Percentiles rank a stretch among this genome's conserved stretches.
Conservation (phyloP, 2,113 vertebrate genomes). For the Hipposideros armiger region DNA sequence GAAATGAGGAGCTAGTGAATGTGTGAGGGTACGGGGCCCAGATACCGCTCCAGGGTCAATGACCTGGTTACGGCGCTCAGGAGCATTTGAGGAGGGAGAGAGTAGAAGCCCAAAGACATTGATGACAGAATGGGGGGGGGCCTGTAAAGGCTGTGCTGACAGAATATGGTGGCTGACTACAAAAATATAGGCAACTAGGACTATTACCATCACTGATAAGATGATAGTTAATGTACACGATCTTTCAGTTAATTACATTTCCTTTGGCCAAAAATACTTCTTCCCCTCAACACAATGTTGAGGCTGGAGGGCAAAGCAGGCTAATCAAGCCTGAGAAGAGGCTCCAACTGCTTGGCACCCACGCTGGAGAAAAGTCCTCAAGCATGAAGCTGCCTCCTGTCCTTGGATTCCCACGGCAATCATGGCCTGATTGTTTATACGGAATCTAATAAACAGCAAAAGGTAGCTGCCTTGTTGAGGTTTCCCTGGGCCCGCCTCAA, state of each 20-base stretch:
- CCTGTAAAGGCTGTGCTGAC: neutral
- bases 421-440: neutral
- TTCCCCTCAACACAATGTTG: neutral
- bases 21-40: neutral
- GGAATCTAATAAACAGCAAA: neutral
- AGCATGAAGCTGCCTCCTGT: neutral
- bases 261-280: slow-evolving; percentile 2
- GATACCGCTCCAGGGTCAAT: neutral
- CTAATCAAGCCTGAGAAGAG: neutral
- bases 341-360: neutral
- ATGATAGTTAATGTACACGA: neutral
- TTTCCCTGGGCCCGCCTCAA: slow-evolving; percentile 41
- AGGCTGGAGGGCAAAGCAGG: neutral
- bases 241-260: neutral
- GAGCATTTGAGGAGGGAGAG: neutral
- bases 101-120: neutral
- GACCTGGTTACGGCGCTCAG: neutral
- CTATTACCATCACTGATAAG: neutral
- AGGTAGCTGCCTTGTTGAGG: slow-evolving; percentile 25
- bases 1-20: neutral
- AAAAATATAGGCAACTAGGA: neutral
- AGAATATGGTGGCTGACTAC: neutral
- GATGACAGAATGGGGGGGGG: neutral
- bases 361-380: neutral
- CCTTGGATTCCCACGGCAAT: neutral